Evolutionary conservation across 2,888 invertebrate species (phyloP).

Genomic region (Ophion slaviceki): DNA sequence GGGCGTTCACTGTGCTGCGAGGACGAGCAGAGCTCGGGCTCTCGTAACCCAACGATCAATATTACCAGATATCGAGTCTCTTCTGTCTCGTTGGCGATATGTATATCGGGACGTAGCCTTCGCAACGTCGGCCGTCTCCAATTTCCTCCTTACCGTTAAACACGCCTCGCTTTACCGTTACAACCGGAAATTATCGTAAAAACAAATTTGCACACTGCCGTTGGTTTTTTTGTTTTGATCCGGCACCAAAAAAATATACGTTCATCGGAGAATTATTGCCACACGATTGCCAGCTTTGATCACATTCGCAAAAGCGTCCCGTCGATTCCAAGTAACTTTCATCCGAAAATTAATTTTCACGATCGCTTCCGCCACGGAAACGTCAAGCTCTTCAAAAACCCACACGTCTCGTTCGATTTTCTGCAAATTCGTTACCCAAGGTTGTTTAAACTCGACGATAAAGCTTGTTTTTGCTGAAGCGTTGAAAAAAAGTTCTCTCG

Average conservation of each 20-base stretch:
- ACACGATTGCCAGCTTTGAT: not conserved
- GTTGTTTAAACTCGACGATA: too few species aligned
- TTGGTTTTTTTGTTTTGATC: not conserved
- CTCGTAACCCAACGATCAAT: conserved; percentile 57
- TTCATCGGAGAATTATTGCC: not conserved
- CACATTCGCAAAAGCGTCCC: not conserved
- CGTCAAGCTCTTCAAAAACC: not conserved
- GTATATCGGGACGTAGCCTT: not conserved
- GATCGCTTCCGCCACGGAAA: not conserved
- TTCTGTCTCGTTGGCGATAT: conserved; percentile 41
- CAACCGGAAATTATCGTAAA: not conserved
- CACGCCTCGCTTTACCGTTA: not conserved
- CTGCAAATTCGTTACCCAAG: not conserved
- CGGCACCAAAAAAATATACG: not conserved
- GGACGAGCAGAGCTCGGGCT: conserved; percentile 26
- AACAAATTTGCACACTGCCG: not conserved
- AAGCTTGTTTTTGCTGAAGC: not conserved
- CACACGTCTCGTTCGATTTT: not conserved
- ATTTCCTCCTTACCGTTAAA: not conserved
- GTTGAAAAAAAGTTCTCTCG: not conserved
- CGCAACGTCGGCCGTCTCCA: not conserved
- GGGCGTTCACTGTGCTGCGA: conserved; percentile 62
- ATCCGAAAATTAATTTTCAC: not conserved
- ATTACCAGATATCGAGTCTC: conserved; percentile 63
- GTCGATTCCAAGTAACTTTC: not conserved